A percentile compares a stretch with the other conserved stretches of the same genome.
Evolutionary conservation across 2,113 vertebrate genomes (phyloP).

Genomic region (Myodes glareolus): DNA sequence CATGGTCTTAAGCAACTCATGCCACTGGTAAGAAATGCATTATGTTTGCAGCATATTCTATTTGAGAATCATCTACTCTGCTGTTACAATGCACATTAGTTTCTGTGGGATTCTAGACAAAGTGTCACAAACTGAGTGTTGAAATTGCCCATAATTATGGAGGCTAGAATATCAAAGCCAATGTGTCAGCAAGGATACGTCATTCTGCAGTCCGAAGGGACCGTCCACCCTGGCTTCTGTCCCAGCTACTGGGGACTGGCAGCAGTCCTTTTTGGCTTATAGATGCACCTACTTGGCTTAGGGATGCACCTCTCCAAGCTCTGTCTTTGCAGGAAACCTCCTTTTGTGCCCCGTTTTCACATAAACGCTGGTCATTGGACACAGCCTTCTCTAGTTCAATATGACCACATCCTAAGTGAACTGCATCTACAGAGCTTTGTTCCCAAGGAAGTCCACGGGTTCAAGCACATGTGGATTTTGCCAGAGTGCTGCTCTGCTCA

Average conservation of each 20-base stretch:
- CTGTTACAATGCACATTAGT: not conserved
- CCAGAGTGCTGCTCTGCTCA: not conserved
- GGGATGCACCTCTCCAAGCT: not conserved
- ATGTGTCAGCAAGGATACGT: not conserved
- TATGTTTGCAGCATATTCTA: not conserved
- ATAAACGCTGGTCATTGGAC: not conserved
- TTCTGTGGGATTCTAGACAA: not conserved
- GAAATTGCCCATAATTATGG: not conserved
- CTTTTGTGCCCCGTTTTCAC: not conserved
- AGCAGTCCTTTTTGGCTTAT: not conserved
- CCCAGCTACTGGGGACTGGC: not conserved
- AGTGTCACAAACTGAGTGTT: not conserved
- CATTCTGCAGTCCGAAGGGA: not conserved
- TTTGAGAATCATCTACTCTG: not conserved
- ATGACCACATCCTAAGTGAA: not conserved
- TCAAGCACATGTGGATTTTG: not conserved
- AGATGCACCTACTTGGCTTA: not conserved
- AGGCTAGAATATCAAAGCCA: not conserved
- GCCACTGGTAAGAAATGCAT: not conserved
- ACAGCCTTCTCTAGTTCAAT: not conserved
- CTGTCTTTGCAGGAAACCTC: not conserved
- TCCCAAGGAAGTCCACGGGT: not conserved
- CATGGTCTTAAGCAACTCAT: not conserved
- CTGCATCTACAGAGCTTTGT: not conserved
- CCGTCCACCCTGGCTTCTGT: not conserved